Conservation (phyloP, 2,888 invertebrate species). For the Dynastes grantii region DNA sequence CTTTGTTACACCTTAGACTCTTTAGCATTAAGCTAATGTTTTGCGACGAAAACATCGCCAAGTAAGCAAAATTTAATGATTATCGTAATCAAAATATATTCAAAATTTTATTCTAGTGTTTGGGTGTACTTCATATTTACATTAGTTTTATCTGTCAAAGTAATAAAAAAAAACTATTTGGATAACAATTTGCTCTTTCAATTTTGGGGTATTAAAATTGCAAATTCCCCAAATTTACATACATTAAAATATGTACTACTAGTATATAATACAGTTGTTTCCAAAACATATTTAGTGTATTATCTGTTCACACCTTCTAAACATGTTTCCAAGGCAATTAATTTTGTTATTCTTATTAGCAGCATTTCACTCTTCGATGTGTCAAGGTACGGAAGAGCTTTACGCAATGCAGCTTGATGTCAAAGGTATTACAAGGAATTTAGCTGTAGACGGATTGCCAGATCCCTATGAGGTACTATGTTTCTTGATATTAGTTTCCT, state of each 20-base stretch:
- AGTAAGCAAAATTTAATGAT: too few species aligned
- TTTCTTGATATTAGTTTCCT: background rate
- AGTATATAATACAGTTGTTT: slow-evolving; percentile 33
- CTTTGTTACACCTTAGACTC: too few species aligned
- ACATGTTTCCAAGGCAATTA: slow-evolving; percentile 15
- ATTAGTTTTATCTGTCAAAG: slow-evolving; percentile 31
- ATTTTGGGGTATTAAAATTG: slow-evolving; percentile 34
- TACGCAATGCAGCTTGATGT: slow-evolving; percentile 23
- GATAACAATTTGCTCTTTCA: slow-evolving; percentile 26
- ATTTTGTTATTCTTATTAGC: background rate
- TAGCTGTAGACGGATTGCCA: slow-evolving; percentile 39
- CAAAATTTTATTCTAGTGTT: background rate
- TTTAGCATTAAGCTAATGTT: too few species aligned
- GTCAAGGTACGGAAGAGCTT: slow-evolving; percentile 5
- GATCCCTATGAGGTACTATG: slow-evolving; percentile 49
- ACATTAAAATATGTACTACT: slow-evolving; percentile 28
- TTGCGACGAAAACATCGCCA: too few species aligned
- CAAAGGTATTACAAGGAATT: slow-evolving; percentile 27
- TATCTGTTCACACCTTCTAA: background rate
- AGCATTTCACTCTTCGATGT: background rate
- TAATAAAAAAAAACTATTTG: slow-evolving; percentile 34
- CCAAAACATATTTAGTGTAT: slow-evolving; percentile 14
- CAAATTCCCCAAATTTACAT: slow-evolving; percentile 31
- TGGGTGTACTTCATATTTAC: background rate
- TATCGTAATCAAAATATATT: background rate